These are phyloP conservation scores for Puffinus mauretanicus DNA, from an alignment of 2,113 vertebrate species.

Conservation along the genomic window DNA sequence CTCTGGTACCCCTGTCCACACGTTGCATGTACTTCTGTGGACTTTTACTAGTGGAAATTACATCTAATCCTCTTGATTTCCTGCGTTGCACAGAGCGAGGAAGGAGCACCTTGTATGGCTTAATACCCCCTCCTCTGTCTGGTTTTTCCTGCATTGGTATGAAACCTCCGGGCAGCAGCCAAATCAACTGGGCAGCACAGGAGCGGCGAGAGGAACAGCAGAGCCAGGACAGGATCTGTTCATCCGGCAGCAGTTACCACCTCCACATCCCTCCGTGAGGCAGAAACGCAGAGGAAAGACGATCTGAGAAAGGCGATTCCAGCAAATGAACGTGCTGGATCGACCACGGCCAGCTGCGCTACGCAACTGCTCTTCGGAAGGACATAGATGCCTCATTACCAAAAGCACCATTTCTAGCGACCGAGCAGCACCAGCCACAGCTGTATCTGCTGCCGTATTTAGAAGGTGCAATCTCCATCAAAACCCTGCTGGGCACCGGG, in stretches of 20 bases:
- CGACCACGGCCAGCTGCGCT: not conserved
- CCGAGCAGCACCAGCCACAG: not conserved
- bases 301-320: not conserved
- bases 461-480: not conserved
- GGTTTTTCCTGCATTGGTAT: not conserved
- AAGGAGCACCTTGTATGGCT: not conserved
- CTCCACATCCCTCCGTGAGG: not conserved
- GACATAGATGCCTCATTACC: not conserved
- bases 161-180: not conserved
- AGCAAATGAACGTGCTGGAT: not conserved
- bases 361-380: not conserved
- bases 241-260: not conserved
- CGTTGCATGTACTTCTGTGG: accelerated
- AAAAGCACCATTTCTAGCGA: not conserved
- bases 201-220: not conserved
- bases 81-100: not conserved
- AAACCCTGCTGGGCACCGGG: not conserved
- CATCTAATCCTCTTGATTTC: not conserved
- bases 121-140: not conserved
- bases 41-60: not conserved
- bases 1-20: not conserved
- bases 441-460: not conserved
- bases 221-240: not conserved
- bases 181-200: not conserved
- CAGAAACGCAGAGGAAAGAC: not conserved